Evolutionary conservation across 2,113 vertebrate genomes (phyloP), one percentile per base, ranked within the genome.

Genomic region (Myotis brandtii): DNA sequence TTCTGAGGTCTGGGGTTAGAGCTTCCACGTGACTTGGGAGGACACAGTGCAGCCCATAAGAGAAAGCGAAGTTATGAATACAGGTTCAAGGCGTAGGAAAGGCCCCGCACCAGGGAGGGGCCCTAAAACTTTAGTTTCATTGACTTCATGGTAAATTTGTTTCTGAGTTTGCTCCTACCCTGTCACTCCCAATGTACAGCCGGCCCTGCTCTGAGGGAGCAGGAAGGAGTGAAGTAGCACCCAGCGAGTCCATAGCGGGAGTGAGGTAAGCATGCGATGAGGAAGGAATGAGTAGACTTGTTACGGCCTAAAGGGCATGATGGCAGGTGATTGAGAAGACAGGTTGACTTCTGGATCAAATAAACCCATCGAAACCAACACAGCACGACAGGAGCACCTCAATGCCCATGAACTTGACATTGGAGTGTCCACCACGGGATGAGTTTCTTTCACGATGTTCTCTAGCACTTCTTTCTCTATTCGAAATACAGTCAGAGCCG

Each of bases 181-280:
- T 18, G 13, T 20, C 20, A 30, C 56, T 52, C 0, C 9, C 16
- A 0, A 13, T 20, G 10, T 21, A 30, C 40, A 37, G 11, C 5
- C 2, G 0, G 9, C n/a, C 3, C 10, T 6, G 18, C 4, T n/a
- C 32, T 1, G 6, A 48, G 40, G 17, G 50, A 50, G 21, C 66
- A 20, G 16, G 2, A 0, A 27, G 6, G 52, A 25, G 25, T 0
- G 2, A 54, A 27, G 43, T 27, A 34, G 40, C 16, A 12, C 25
- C 69, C 32, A 0, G 12, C 46, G 46, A 11, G 48, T 16, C n/a
- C 5, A 25, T 1, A 0, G 0, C 3, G 12, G n/a, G 80, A 21
- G 14, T 1, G 3, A 7, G 85, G 23, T 6, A 27, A 66, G 30
- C 27, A 66, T 66, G 27, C 6, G 2, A 13, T 66, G 62, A 66